Base-by-base conservation (phyloP, 2,888 invertebrate genomes). In the Priocnemis perturbator region DNA sequence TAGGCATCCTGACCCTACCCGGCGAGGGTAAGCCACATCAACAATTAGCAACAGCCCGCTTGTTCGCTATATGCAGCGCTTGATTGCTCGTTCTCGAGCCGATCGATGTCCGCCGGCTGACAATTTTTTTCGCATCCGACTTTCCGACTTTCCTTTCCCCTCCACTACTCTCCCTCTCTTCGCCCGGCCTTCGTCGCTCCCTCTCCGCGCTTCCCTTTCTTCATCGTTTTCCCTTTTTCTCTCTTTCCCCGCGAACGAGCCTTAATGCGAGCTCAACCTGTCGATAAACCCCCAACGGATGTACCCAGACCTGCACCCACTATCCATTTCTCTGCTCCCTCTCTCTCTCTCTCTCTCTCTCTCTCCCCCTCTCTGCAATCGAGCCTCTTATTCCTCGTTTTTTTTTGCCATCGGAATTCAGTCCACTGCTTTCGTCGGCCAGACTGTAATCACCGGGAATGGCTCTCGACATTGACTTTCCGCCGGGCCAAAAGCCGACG, bases 391-490 rank as follows among this genome's bases (percentile, higher is more conserved):
- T 26, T 26, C 5, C 53, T 47, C 19, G 21, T 9, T 53, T 50
- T 50, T 57, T 11, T 50, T 23, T 7, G 23, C 26, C 44, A 37
- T 37, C 37, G 37, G 37, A 37, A 37, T 37, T 37, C 37, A 37
- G 37, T 37, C 37, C 37, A 11, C 37, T 37, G 37, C n/a, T 30
- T 26, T 26, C 30, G 65, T 73, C 73, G 73, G 70, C 71, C 73
- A 71, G 71, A 74, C 76, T 80, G 74, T 78, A 81, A 81, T 82
- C 81, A 78, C 79, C 80, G 78, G 79, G 76, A 82, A 82, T 78
- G 69, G 76, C 78, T 75, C 69, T 67, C 64, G 52, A 58, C 45
- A 57, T 57, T 20, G 69, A 66, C 56, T 66, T 66, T 66, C 52
- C 53, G 58, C 61, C 21, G 45, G 37, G 37, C 37, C 37, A 11